Base-by-base conservation (phyloP, 1,140 invertebrate genomes). In the Zaprionus inermis region DNA sequence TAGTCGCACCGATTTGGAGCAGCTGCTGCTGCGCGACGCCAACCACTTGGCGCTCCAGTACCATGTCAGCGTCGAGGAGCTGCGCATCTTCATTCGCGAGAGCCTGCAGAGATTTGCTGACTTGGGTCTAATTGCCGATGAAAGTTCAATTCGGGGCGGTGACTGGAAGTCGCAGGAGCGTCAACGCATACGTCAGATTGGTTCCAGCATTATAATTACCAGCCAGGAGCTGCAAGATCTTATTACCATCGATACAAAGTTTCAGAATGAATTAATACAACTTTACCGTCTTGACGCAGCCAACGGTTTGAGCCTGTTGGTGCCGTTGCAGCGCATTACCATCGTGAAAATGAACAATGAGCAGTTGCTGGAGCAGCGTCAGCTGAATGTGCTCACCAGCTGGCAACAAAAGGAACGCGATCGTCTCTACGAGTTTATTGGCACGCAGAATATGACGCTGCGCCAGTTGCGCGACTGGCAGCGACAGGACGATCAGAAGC, bases 321-420 rank as follows among this genome's bases (percentile, higher is more conserved):
- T 78, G 2, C 89, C 89, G 0, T 76, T 82, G 14, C 91, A 92
- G 38, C 61, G 83, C 12, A 78, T 91, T 0, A 46, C 71, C 18
- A 73, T 90, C 3, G 24, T 28, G 10, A 76, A 71, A 12, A 66
- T 92, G 72, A 57, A 51, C 0, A 56, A 76, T 14, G 78, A 90
- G 16, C 75, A 78, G 7, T 24, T 80, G 3, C 52, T 92, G 16
- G 82, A 92, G 24, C 68, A 76, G 3, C 90, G 74, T 2, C 67
- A 59, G 0, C 69, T 92, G 4, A 84, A 85, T 2, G 28, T 61
- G 2, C 52, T 92, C 5, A 75, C 79, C 38, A 16, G 46, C 0
- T 92, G 91, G 91, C 91, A 92, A 72, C 76, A 78, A 44, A 56
- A 70, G 22, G 91, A 92, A 32, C 85, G 91, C 5, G 91, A 92